These are phyloP conservation scores for Pseudopleuronectes americanus DNA, from an alignment of 2,797 vertebrate genomes.

Conservation along the genomic window DNA sequence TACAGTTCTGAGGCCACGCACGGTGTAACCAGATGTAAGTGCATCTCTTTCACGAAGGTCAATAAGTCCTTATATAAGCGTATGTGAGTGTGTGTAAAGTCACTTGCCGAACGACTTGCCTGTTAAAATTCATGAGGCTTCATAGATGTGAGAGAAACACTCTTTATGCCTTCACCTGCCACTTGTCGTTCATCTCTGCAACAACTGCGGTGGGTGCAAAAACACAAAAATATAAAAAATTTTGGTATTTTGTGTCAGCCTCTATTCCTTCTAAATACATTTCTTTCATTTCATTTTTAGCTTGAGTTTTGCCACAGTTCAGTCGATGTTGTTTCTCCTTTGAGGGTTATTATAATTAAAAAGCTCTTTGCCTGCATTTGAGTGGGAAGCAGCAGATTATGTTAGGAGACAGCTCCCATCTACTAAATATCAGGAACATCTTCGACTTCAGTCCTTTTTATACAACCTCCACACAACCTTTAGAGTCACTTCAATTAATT, in stretches of 20 bases:
- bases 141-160: background rate
- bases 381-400: slow-evolving; percentile 7
- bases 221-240: slow-evolving; percentile 2
- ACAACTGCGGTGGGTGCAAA: background rate
- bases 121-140: slow-evolving; percentile 32
- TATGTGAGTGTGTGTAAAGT: background rate
- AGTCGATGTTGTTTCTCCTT: background rate
- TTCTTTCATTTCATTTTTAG: slow-evolving; percentile 1
- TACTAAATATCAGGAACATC: background rate
- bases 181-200: slow-evolving; percentile 6
- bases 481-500: slow-evolving; percentile 9
- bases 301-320: background rate
- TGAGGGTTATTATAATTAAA: slow-evolving; percentile 4
- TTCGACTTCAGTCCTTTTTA: background rate
- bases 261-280: background rate
- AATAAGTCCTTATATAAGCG: slow-evolving; percentile 34
- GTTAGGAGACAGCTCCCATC: background rate
- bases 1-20: slow-evolving; percentile 62
- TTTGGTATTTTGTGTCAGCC: background rate
- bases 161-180: slow-evolving; percentile 3
- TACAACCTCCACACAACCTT: background rate
- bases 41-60: slow-evolving; percentile 56
- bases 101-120: slow-evolving; percentile 6
- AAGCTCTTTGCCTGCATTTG: background rate
- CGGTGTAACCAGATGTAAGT: slow-evolving; percentile 61